A percentile compares a stretch with the other conserved stretches of the same genome.
Evolutionary conservation across 2,113 vertebrate genomes (phyloP).

Genomic region (Nycticorax nycticorax): DNA sequence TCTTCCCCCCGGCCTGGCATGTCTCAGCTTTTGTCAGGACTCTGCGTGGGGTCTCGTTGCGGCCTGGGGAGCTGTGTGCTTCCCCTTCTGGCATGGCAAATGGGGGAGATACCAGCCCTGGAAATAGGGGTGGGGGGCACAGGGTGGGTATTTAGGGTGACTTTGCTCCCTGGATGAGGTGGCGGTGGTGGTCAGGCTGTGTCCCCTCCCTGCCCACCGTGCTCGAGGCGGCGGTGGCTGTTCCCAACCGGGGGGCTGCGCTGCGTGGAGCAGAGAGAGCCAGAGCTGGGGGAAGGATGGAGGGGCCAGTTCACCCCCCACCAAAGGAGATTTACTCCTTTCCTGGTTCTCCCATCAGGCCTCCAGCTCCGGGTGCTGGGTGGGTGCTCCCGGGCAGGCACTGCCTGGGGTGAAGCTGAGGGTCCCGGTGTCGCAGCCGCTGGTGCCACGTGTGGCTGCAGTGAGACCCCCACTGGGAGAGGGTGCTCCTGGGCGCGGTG

Average conservation of each 20-base stretch:
- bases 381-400: neutral
- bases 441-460: neutral
- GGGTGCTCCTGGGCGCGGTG: neutral
- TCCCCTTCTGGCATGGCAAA: neutral
- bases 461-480: neutral
- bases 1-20: neutral
- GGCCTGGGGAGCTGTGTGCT: neutral
- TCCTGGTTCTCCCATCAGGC: neutral
- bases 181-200: neutral
- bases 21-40: neutral
- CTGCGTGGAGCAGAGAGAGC: neutral
- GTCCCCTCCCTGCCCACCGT: neutral
- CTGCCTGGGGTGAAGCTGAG: neutral
- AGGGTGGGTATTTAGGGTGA: neutral
- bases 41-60: rapidly evolving
- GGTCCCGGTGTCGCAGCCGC: neutral
- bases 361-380: neutral
- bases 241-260: rapidly evolving
- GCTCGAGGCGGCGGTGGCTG: neutral
- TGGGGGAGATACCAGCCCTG: neutral
- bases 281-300: neutral
- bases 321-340: neutral
- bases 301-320: neutral
- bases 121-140: neutral
- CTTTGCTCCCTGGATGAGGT: neutral